Evolutionary conservation across 37 sponge, comb jelly and placozoan species (phyloP).

Genomic region (Beroe forskalii): DNA sequence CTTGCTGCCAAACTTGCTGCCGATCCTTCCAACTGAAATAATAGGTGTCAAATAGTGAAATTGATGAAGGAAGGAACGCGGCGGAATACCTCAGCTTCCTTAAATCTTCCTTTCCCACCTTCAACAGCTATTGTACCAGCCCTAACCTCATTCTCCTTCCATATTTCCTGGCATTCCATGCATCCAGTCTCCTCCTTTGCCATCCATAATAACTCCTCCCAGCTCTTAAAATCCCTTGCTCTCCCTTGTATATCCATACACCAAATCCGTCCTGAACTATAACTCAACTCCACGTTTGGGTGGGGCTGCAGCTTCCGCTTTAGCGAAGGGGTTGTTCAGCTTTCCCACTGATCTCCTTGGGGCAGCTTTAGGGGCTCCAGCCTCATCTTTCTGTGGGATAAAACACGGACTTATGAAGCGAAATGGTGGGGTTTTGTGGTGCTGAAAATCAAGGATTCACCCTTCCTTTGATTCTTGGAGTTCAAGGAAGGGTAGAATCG

Average conservation of each 20-base stretch:
- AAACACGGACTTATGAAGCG: too few species aligned
- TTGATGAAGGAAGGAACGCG: not conserved
- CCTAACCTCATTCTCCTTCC: too few species aligned
- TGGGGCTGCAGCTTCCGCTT: not conserved
- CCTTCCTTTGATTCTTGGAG: too few species aligned
- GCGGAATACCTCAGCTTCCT: not conserved
- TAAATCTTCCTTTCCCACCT: not conserved
- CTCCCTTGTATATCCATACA: too few species aligned
- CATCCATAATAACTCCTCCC: not conserved
- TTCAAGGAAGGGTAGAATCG: too few species aligned
- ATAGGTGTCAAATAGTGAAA: not conserved
- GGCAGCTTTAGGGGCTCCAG: too few species aligned
- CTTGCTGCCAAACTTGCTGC: not conserved
- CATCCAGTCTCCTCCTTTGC: too few species aligned
- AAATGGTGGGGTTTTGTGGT: too few species aligned
- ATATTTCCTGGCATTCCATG: too few species aligned
- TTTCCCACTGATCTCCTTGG: conserved; percentile 36
- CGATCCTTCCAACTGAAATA: not conserved
- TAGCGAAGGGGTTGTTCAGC: conserved; percentile 58
- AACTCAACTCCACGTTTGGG: not conserved
- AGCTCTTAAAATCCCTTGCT: too few species aligned
- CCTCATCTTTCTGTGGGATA: conserved; percentile 35
- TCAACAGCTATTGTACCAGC: not conserved
- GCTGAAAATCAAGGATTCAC: too few species aligned
- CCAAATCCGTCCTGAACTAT: too few species aligned